Base-by-base conservation (phyloP, 2,113 vertebrate species). In the Acanthisitta chloris region DNA sequence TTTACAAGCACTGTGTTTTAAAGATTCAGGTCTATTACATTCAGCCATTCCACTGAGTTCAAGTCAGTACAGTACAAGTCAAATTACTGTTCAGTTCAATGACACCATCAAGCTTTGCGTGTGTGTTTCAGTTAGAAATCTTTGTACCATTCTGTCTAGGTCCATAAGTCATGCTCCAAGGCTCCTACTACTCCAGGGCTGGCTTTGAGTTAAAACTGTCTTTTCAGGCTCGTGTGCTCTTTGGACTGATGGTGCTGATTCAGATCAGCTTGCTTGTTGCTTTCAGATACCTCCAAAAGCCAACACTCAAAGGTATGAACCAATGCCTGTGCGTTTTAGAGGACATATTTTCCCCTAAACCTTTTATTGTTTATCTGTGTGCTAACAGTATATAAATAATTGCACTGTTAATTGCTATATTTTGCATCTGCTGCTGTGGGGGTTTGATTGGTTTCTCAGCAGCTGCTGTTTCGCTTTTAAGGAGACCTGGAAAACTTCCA, bases 251-350 rank as follows among this genome's bases (percentile, higher is more conserved):
- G 10, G 97, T 98, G 58, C 94, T 99, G 96, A 86, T 98, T 80
- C 99, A 99, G 51, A 91, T 99, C 4, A 77, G 95, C 17, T 84
- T 98, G 90, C 98, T 99, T 18, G 15, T 99, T 94, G 64, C 91
- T 94, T 99, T 99, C 97, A 98, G 99, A 88, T 97, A 98, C 96
- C 94, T 97, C 69, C 95, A 86, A 43, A 90, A 97, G 64, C 98
- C 98, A n/a, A 54, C 90, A 4, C 96, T 98, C 64, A 98, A 98
- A 98, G 99, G 99, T 99, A 96, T 96, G 98, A 81, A 40, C 81
- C 19, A 29, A 14, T 54, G 20, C 86, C 90, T 90, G 29, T 58
- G 26, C 12, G 26, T 90, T 76, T 65, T 70, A 81, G 15, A 84
- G 40, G 23, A 69, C 42, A 49, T 92, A 4, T 46, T 77, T 81